phyloP scores from a whole-genome alignment of 2,113 vertebrate species.

The Hemichromis elongatus region DNA sequence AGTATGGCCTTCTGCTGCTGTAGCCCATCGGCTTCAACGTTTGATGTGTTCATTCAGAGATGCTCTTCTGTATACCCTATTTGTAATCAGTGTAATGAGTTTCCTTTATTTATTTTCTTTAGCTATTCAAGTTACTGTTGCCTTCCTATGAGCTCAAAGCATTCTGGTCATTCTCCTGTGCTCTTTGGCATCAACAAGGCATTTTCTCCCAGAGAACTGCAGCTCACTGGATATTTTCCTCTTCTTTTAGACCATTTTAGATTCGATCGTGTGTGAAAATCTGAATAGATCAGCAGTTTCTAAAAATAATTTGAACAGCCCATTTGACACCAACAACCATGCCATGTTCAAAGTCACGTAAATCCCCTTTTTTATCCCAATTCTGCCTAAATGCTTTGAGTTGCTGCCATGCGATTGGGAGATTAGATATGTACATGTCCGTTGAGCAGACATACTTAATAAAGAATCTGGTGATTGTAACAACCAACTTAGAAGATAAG shows the following conservation, averaged over 20 bases:
- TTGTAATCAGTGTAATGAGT: neutral
- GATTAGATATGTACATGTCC: neutral
- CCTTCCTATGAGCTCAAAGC: neutral
- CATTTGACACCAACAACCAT: neutral
- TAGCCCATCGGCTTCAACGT: neutral
- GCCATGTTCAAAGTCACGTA: neutral
- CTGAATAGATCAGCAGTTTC: neutral
- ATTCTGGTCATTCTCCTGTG: neutral
- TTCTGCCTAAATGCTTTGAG: neutral
- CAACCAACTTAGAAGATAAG: neutral
- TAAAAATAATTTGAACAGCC: neutral
- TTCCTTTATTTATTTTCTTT: neutral
- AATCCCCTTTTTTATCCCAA: neutral
- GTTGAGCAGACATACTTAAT: neutral
- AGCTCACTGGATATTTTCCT: neutral
- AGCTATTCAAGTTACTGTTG: rapidly evolving
- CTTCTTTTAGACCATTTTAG: neutral
- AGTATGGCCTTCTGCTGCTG: neutral
- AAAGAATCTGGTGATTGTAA: neutral
- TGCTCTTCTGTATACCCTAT: rapidly evolving
- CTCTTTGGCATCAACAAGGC: neutral
- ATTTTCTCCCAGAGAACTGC: neutral
- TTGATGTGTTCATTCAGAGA: neutral
- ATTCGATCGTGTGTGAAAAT: neutral
- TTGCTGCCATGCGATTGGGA: neutral